Evolutionary conservation across 2,888 invertebrate genomes (phyloP), one percentile per base, ranked within the genome.

Genomic region (Apamea sordens): DNA sequence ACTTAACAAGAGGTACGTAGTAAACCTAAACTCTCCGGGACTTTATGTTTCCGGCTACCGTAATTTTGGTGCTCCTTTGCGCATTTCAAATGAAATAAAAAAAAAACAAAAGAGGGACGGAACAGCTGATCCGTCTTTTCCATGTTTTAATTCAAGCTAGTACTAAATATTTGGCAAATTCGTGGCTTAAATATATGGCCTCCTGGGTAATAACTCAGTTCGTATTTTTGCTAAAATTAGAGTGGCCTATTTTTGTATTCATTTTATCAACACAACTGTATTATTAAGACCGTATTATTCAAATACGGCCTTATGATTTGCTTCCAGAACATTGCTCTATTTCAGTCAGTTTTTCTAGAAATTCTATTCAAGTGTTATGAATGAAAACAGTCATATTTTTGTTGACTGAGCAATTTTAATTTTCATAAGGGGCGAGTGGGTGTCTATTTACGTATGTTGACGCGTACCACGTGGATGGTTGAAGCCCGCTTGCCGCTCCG

Each of bases 151-250:
- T 81, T 78, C 71, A 71, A 73, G 69, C 24, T 74, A 84, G 80
- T 80, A 83, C 80, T 74, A 81, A 89, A 87, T 84, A 75, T 79
- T 84, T 76, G 78, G 77, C 74, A 73, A 88, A 86, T 79, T 79
- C 76, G 71, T 77, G 77, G 67, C 71, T 71, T 61, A 79, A 80
- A 78, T 77, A 76, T 75, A 84, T 28, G 79, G 80, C 80, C 82
- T 86, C 83, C 36, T 47, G 47, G 53, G 63, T 61, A 79, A 82
- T 80, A 75, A 80, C 72, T 84, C 63, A 72, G 68, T 73, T 77
- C 63, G 73, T 73, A 63, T 74, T 84, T 83, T 71, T 69, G 44
- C 70, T 69, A 64, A 77, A 80, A 81, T 80, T 80, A 70, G 73
- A 64, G 73, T 56, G 24, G 18, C 7, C 36, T 75, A 69, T 74